Percentiles rank a stretch among this genome's conserved stretches.
Conservation (phyloP, 2,888 invertebrate genomes). For the Drosophila siamana region DNA sequence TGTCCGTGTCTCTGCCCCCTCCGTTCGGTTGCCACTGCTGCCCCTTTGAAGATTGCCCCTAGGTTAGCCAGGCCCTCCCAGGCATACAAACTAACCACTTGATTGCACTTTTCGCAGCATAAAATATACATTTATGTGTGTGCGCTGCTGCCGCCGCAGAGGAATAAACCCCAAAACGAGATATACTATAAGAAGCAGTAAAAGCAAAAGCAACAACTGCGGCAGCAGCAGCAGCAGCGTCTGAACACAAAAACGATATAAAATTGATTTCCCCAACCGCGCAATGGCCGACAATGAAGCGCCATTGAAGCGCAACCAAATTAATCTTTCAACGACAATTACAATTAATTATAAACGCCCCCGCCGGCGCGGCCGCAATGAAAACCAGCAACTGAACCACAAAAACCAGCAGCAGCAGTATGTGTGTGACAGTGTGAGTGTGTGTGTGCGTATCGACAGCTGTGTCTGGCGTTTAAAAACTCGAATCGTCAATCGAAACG, state of each 20-base stretch:
- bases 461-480: slow-evolving; percentile 62
- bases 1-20: slow-evolving; percentile 10
- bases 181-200: slow-evolving; percentile 12
- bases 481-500: slow-evolving; percentile 13
- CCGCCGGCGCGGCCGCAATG: slow-evolving; percentile 56
- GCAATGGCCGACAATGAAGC: slow-evolving; percentile 78
- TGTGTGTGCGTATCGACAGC: slow-evolving; percentile 63
- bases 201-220: slow-evolving; percentile 4
- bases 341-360: slow-evolving; percentile 83
- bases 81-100: slow-evolving; percentile 65
- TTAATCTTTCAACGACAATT: slow-evolving; percentile 83
- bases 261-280: slow-evolving; percentile 78
- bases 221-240: not conserved
- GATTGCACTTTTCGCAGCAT: slow-evolving; percentile 80
- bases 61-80: slow-evolving; percentile 8
- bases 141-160: slow-evolving; percentile 40
- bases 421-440: slow-evolving; percentile 20
- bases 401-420: slow-evolving; percentile 46
- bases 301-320: slow-evolving; percentile 81
- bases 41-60: slow-evolving; percentile 74
- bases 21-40: slow-evolving; percentile 33
- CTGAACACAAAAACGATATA: slow-evolving; percentile 58
- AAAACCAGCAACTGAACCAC: slow-evolving; percentile 62
- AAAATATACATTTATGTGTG: slow-evolving; percentile 77
- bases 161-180: slow-evolving; percentile 24